Base-by-base conservation (phyloP, 2,113 vertebrate species). In the Leptosomus discolor region DNA sequence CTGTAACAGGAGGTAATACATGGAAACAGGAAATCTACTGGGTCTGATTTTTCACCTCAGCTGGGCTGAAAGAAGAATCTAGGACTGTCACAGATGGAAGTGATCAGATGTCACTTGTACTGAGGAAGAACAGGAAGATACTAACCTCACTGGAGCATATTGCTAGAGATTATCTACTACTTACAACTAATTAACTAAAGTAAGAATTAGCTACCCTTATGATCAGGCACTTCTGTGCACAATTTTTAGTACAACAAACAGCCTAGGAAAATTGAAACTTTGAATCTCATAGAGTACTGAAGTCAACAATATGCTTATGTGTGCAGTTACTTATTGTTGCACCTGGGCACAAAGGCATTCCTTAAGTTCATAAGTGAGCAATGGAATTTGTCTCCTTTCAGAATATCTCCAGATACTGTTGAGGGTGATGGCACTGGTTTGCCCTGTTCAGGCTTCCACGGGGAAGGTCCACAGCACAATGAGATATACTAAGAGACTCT, bases 1-100 rank as follows among this genome's bases (percentile, higher is more conserved):
- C 80, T 92, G 50, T n/a, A 79, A 94, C 41, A 76, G 51, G 15
- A 85, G 51, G 61, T 26, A 95, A 80, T 80, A 95, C 32, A 82
- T 56, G 19, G 88, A 88, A 97, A 91, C 71, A 94, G 85, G 83
- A 96, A 92, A 88, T 86, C 60, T 92, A 75, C 53, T 60, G 48
- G 69, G 69, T 84, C 54, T 94, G 92, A 75, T 84, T 94, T 91
- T 96, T 95, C 91, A 95, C 92, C 92, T 95, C 95, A 89, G 64
- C 92, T 94, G 86, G 86, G 60, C 58, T 91, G 80, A 71, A 81
- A 87, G 78, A 92, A 91, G 63, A 88, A 69, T 68, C 63, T 53
- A 74, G 75, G 41, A 67, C 29, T 51, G 73, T 74, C 75, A 86
- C 93, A 97, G 92, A 96, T 90, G 93, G 94, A 85, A 94, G 65